These are phyloP conservation scores for Lichenostomus cassidix DNA, from an alignment of 2,113 vertebrate species.

Conservation along the genomic window DNA sequence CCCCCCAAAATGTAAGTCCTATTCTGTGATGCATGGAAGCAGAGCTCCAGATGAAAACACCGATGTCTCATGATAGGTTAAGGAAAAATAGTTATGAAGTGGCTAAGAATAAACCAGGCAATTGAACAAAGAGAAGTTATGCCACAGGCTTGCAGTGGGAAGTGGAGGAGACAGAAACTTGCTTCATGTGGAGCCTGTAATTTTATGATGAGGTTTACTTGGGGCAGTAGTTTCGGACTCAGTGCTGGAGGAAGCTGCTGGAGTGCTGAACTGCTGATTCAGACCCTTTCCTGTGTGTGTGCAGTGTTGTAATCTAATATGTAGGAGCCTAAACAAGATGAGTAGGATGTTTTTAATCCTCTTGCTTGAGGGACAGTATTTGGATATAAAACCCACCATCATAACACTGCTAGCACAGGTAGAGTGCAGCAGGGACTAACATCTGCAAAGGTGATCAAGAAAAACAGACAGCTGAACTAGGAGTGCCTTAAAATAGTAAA, in stretches of 20 bases:
- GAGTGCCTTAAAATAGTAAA: not conserved
- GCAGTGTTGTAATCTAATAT: not conserved
- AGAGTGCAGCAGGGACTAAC: not conserved
- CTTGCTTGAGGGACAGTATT: not conserved
- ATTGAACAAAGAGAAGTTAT: not conserved
- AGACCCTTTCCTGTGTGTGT: not conserved
- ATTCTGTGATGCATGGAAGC: not conserved
- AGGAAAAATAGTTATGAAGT: not conserved
- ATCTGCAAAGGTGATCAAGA: not conserved
- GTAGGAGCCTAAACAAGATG: slow-evolving; percentile 1
- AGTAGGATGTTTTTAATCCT: not conserved
- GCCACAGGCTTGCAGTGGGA: not conserved
- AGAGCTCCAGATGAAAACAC: not conserved
- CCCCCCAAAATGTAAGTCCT: not conserved
- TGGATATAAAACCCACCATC: not conserved
- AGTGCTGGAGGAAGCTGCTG: not conserved
- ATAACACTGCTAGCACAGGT: not conserved
- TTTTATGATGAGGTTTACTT: not conserved
- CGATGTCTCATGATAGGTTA: not conserved
- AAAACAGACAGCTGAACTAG: not conserved
- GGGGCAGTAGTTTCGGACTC: not conserved
- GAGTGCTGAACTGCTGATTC: slow-evolving; percentile 26
- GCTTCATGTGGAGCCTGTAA: not conserved
- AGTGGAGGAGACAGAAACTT: not conserved
- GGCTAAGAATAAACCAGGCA: not conserved